Evolutionary conservation across 23 tunicate genomes (phyloP).

Genomic region (Halocynthia aurantium): DNA sequence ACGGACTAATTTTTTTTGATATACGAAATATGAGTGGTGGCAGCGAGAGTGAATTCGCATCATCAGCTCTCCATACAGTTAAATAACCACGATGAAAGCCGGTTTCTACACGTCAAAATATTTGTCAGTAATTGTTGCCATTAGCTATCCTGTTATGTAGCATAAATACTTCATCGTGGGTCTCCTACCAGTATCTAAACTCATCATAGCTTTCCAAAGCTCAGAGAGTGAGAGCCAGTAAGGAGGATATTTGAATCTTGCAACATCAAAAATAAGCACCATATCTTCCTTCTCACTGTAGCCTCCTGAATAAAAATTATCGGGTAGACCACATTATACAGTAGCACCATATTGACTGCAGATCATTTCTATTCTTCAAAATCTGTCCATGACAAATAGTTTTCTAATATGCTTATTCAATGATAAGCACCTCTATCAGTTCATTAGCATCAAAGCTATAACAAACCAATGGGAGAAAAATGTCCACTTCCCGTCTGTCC

Average conservation of each 20-base stretch:
- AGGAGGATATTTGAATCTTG: conserved; percentile 70
- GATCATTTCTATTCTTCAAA: background rate
- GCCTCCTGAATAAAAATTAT: conserved; percentile 35
- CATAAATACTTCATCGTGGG: too few relatives aligned
- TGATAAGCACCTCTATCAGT: background rate
- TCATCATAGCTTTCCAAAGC: conserved; percentile 53
- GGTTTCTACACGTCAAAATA: conserved; percentile 18
- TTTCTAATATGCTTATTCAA: background rate
- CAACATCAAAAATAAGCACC: conserved; percentile 58
- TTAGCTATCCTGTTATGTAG: too few relatives aligned
- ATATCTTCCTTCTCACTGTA: conserved; percentile 37
- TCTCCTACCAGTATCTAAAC: background rate
- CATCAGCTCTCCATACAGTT: conserved; percentile 18
- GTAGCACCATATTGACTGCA: too few relatives aligned
- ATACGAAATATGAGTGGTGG: conserved; percentile 61
- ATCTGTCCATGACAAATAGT: background rate
- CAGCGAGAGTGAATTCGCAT: conserved; percentile 6
- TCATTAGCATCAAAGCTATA: background rate
- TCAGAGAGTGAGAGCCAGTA: conserved; percentile 47
- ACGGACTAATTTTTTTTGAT: conserved; percentile 28
- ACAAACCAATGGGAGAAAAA: conserved; percentile 73
- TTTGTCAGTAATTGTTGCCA: background rate
- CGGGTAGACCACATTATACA: too few relatives aligned
- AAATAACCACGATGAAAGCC: conserved; percentile 57
- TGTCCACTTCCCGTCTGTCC: conserved; percentile 65